A percentile compares a stretch with the other conserved stretches of the same genome.
phyloP scores from a whole-genome alignment of 2,888 invertebrate species.

The Endotricha flammealis region DNA sequence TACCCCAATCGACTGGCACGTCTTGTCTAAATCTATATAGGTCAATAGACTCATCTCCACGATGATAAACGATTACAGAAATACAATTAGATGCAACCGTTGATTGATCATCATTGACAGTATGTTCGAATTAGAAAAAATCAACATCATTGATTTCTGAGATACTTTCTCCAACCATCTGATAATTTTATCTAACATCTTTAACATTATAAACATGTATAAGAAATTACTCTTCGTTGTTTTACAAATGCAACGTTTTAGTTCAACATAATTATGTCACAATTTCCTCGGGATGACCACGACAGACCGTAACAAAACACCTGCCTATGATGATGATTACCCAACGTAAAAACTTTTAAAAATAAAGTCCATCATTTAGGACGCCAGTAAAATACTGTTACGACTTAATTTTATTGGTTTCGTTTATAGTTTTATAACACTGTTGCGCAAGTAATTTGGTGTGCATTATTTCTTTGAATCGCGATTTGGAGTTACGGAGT shows the following conservation, averaged over 20 bases:
- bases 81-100: too few relatives aligned
- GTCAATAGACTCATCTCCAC: too few relatives aligned
- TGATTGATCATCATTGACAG: too few relatives aligned
- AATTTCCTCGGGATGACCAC: not conserved
- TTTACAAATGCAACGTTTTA: too few relatives aligned
- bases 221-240: too few relatives aligned
- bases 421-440: conserved; percentile 35
- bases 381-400: conserved; percentile 15
- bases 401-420: conserved; percentile 22
- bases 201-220: too few relatives aligned
- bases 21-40: conserved; percentile 6
- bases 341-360: conserved; percentile 7
- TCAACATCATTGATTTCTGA: too few relatives aligned
- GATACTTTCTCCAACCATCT: too few relatives aligned
- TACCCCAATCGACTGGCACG: conserved; percentile 18
- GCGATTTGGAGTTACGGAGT: conserved; percentile 16
- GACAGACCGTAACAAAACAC: not conserved
- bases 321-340: conserved; percentile 1
- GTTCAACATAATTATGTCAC: too few relatives aligned
- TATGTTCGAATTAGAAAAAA: too few relatives aligned
- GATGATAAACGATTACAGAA: too few relatives aligned
- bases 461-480: conserved; percentile 27
- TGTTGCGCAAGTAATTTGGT: conserved; percentile 32
- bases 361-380: conserved; percentile 16
- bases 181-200: too few relatives aligned